Evolutionary conservation across 2,888 invertebrate species (phyloP), one percentile per base, ranked within the genome.

Genomic region (Cinara cedri): DNA sequence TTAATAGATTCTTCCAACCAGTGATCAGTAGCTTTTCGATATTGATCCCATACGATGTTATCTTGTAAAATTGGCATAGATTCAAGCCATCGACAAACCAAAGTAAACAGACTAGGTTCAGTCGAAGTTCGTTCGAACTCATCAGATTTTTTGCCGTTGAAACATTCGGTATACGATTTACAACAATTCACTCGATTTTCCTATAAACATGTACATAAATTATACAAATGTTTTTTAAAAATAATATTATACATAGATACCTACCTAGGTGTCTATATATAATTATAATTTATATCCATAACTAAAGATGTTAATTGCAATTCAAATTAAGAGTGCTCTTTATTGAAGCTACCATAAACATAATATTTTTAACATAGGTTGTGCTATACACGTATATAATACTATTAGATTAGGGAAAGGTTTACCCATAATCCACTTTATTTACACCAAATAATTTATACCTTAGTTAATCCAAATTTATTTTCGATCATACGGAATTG

Each of bases 401-500:
- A 34, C 6, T 34, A 34, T 34, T 34, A 4, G 3, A 6, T 6
- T 3, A 34, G 34, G 34, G 3, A 6, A 34, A 6, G 34, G 6
- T 34, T 34, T 6, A 4, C 34, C 34, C 34, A 60, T 60, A 26
- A 57, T 26, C 26, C 57, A 60, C n/a, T 62, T n/a, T 1, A 42
- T 42, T 60, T 19, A 42, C 9, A 54, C 26, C 1, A 34, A 24
- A 19, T n/a, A 51, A 34, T 21, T 44, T 21, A 46, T 84, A 89
- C 89, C 85, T 88, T 87, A 83, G 86, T 86, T 1, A 90, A 85
- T 49, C 91, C 91, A n/a, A 91, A 85, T 84, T 98, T 98, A 85
- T 98, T 99, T 87, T 99, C 99, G 80, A 99, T 87, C 24, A 99
- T 88, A 19, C 99, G 91, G 86, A 99, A 99, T 86, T 99, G 96